A percentile compares a stretch with the other conserved stretches of the same genome.
Conservation (phyloP, 1,140 invertebrate genomes). For the Bombus ignitus region DNA sequence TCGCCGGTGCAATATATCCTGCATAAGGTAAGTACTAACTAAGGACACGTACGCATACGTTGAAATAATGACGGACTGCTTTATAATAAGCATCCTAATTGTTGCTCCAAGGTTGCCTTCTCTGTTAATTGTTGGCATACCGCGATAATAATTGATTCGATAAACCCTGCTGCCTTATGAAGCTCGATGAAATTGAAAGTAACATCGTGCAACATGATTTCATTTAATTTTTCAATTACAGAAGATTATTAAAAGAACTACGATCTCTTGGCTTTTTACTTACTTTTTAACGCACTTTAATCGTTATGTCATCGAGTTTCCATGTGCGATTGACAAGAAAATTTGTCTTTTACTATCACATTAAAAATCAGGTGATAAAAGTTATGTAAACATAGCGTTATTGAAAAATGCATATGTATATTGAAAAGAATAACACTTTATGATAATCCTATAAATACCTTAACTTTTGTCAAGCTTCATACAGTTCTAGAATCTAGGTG, state of each 20-base stretch:
- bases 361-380: not conserved
- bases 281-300: not conserved
- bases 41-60: slow-evolving; percentile 19
- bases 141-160: not conserved
- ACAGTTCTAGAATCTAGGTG: too few species aligned
- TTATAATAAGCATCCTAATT: slow-evolving; percentile 48
- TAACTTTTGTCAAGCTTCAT: too few species aligned
- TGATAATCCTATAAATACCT: too few species aligned
- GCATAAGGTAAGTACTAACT: slow-evolving; percentile 61
- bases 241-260: too few species aligned
- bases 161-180: not conserved
- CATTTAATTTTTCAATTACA: not conserved
- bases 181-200: not conserved
- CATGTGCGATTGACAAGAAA: not conserved
- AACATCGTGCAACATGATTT: not conserved
- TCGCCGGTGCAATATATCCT: slow-evolving; percentile 59
- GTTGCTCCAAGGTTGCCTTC: not conserved
- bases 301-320: not conserved
- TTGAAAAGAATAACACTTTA: too few species aligned
- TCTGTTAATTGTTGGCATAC: slow-evolving; percentile 3
- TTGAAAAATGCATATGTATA: too few species aligned
- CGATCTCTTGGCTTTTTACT: not conserved
- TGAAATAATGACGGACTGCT: slow-evolving; percentile 12
- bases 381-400: not conserved
- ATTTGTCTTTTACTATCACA: not conserved